Evolutionary conservation across 2,113 vertebrate species (phyloP).

Genomic region (Phrynosoma blainvillii): DNA sequence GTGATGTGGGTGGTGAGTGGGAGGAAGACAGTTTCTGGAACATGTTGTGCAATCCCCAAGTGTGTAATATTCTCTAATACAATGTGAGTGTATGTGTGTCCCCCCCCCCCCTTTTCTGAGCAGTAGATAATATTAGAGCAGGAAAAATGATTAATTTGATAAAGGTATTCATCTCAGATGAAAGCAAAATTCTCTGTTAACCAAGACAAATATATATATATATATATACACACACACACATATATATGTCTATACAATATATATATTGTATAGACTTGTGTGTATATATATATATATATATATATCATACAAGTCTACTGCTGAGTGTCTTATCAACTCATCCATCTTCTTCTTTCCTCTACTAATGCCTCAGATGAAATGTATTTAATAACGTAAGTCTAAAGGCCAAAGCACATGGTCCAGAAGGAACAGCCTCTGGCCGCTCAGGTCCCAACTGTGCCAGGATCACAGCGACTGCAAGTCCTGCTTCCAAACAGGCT

Average conservation of each 20-base stretch:
- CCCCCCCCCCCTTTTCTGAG: conserved; percentile 6
- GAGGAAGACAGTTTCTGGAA: conserved; percentile 4
- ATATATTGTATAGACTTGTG: too few relatives aligned
- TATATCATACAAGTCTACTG: not conserved
- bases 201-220: not conserved
- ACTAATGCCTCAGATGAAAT: not conserved
- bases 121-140: not conserved
- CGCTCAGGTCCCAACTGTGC: too few relatives aligned
- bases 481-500: too few relatives aligned
- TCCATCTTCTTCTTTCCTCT: not conserved
- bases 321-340: not conserved
- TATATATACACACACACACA: too few relatives aligned
- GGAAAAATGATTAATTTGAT: not conserved
- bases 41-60: conserved; percentile 17
- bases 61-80: conserved; percentile 1
- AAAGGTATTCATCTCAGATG: not conserved
- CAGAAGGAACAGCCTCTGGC: too few relatives aligned
- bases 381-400: not conserved
- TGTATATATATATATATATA: too few relatives aligned
- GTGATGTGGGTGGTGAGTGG: conserved; percentile 5
- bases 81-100: not conserved
- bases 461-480: too few relatives aligned
- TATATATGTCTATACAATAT: too few relatives aligned
- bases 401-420: too few relatives aligned
- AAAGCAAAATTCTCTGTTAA: not conserved